Evolutionary conservation across 2,797 vertebrate genomes (phyloP).

Genomic region (Anableps anableps): DNA sequence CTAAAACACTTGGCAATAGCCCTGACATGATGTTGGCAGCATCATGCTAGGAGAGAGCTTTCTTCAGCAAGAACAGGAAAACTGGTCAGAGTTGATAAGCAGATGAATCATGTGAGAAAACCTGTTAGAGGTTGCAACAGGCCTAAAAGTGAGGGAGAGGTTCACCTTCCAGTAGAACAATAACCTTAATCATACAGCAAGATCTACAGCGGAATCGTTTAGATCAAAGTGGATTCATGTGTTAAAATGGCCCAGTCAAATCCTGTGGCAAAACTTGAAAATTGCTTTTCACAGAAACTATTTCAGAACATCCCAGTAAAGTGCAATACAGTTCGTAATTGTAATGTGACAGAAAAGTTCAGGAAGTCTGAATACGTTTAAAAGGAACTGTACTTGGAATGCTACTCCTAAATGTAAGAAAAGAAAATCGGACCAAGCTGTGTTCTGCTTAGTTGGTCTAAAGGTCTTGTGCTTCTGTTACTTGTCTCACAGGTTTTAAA

Average conservation of each 20-base stretch:
- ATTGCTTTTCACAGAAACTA: neutral
- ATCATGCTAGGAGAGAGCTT: neutral
- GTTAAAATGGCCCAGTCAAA: neutral
- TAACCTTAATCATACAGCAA: neutral
- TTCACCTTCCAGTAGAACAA: neutral
- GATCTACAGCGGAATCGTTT: neutral
- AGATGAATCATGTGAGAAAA: neutral
- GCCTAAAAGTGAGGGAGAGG: neutral
- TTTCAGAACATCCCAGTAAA: neutral
- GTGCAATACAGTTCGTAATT: neutral
- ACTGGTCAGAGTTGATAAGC: neutral
- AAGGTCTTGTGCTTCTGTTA: neutral
- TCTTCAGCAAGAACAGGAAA: neutral
- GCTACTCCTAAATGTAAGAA: neutral
- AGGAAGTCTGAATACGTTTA: neutral
- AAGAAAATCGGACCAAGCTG: neutral
- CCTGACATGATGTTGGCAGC: neutral
- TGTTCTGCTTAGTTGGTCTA: neutral
- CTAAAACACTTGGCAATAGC: neutral
- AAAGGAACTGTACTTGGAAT: too few relatives aligned
- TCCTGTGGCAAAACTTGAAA: neutral
- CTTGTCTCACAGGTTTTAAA: constrained; percentile 83
- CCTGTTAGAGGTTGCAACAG: neutral
- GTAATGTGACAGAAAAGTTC: neutral
- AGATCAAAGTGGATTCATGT: neutral